Base-by-base conservation (phyloP, 2,797 vertebrate species). In the Gymnopithys bicolor region DNA sequence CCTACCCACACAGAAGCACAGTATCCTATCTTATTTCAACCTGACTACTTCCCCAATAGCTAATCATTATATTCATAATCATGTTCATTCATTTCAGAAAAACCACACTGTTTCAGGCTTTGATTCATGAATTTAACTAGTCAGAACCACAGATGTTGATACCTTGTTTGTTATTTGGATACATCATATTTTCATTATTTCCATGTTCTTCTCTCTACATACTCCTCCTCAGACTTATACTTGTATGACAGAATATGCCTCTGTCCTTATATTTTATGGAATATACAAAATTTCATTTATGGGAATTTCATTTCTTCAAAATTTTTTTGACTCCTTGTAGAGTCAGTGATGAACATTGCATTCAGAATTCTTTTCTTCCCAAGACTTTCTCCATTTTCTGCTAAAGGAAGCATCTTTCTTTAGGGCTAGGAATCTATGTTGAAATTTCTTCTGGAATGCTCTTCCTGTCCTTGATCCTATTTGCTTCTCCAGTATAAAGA, bases 21-120 rank as follows among this genome's bases (percentile, higher is more conserved):
- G 33, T 30, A 80, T 71, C 74, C 56, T 93, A 63, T 87, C 79
- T 94, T 89, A 81, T 84, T 84, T 91, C 60, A 70, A 18, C 41
- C 75, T 89, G 68, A 59, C 30, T 23, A 19, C 5, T 46, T 88
- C 21, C 15, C 19, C 30, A 46, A 46, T 37, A 91, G 30, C 35
- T 84, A 37, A 74, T 87, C 14, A 84, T 49, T 60, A 32, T 70
- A 81, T 39, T 91, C 35, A 58, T 73, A 75, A 77, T 59, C 75
- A 43, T 58, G 48, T 73, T 60, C 25, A 66, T 80, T 90, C 60
- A 63, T 94, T 94, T 88, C 27, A 37, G 22, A 82, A 92, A 93
- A 80, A 94, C 73, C 85, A 39, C 51, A 35, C 27, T 37, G 19
- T 85, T 89, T 87, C 93, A 85, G 79, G 37, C 25, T 52, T 70